Evolutionary conservation across 2,113 vertebrate genomes (phyloP), one percentile per base, ranked within the genome.

Genomic region (Neopipo cinnamomea): DNA sequence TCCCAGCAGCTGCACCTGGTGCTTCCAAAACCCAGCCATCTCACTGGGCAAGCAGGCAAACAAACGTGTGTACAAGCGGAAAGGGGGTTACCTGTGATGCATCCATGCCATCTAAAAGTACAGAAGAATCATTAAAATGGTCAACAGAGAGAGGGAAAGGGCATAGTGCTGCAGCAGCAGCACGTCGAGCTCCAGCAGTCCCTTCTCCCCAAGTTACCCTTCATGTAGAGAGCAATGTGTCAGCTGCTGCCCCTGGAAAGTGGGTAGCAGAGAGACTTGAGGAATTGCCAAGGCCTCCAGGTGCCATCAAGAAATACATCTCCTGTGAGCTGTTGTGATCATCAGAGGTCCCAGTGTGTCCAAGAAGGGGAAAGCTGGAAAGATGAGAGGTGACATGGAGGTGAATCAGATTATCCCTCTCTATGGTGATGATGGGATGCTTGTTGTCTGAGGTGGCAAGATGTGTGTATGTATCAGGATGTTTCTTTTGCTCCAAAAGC

Each of bases 1-100:
- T 93, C 90, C 89, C 87, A 59, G 88, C 89, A 96, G 91, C 95
- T 89, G 88, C 94, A 97, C 91, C 96, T 97, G 97, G 93, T 92
- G 89, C 95, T 95, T 96, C 96, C 81, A 93, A 81, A 97, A 81
- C 76, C 37, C 88, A 95, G 14, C 82, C 68, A 96, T 63, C 72
- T 93, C 9, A 0, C 86, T 93, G 59, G 68, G 81, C 39, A 30
- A 90, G 94, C 76, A 52, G 50, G 50, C 93, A 90, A 75, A 74
- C 89, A 93, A 86, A 66, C 2, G 25, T 50, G 55, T 35, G 28
- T 76, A 31, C 6, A 1, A 61, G n/a, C 5, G 2, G 44, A 91
- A 90, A 11, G 21, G 17, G 15, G 9, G 39, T 78, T 72, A 22
- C 0, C 0, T 81, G 13, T 23, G 46, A 65, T 7, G 9, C 46